Evolutionary conservation across 1,140 invertebrate species (phyloP).

Genomic region (Amphibalanus amphitrite): DNA sequence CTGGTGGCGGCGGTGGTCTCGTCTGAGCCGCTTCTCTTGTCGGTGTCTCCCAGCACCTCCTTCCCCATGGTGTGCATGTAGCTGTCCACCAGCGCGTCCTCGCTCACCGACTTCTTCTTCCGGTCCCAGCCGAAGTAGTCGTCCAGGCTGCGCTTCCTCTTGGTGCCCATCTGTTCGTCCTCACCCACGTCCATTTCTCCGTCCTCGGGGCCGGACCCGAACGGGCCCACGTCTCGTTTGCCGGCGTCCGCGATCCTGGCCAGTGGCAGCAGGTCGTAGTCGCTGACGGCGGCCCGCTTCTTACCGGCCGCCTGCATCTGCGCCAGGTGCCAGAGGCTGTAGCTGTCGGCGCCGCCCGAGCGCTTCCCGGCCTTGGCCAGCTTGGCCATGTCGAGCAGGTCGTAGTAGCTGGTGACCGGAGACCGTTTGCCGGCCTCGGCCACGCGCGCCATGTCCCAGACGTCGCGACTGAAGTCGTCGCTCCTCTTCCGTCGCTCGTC

Average conservation of each 20-base stretch:
- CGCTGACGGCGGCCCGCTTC: neutral
- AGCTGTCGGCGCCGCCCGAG: neutral
- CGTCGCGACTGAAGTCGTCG: neutral
- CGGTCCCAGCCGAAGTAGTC: neutral
- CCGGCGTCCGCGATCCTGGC: neutral
- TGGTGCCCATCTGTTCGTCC: neutral
- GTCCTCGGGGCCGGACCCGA: neutral
- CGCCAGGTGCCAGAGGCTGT: neutral
- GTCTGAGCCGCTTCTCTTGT: neutral
- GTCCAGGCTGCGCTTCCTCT: neutral
- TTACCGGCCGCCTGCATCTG: neutral
- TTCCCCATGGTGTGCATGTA: neutral
- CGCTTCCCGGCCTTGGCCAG: neutral
- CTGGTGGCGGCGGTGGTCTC: too few relatives aligned
- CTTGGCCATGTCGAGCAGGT: neutral
- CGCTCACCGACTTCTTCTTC: neutral
- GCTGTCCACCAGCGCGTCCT: neutral
- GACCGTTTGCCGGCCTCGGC: neutral
- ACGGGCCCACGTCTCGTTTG: neutral
- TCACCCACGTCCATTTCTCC: neutral
- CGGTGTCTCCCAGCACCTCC: neutral
- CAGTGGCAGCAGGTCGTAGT: neutral
- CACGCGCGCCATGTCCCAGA: neutral
- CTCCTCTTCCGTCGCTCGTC: neutral
- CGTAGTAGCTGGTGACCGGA: neutral